Base-by-base conservation (phyloP, 1,140 invertebrate genomes). In the Procambarus virginalis region DNA sequence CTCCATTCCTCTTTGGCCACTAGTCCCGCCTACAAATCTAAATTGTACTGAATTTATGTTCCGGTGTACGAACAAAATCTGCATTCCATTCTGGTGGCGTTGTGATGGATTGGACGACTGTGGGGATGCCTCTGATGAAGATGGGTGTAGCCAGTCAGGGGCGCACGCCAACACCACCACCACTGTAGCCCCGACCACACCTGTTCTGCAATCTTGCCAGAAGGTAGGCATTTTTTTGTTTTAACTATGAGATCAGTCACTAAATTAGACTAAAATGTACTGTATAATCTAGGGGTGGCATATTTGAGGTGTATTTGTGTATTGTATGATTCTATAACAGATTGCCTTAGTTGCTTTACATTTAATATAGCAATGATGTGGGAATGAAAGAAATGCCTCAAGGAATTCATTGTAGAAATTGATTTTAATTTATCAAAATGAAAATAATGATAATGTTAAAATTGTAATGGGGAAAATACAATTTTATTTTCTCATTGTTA, bases 81-180 rank as follows among this genome's bases (percentile, higher is more conserved):
- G 95, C 92, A 95, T 95, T 60, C 93, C 93, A 34, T 92, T 94
- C 93, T 92, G 94, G 94, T 93, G 94, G 94, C 20, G 93, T 92
- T 91, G 92, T 93, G 93, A 95, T 94, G 91, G 94, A 92, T 79
- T 92, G 17, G 80, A 94, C 45, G 95, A 96, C 91, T 95, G 95
- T 93, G 91, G 92, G 4, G 94, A 95, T 93, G 92, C 86, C 0
- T 94, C 93, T 22, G 96, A 96, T 93, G 95, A 96, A 92, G 86
- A 93, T 22, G 94, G 94, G 89, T 96, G 96, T 49, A 4, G 12
- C 14, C 49, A 34, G 14, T 49, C 55, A 6, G 84, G 51, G 5
- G 6, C 46, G 2, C 70, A 46, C 22, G 45, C 22, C 51, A 68
- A 68, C 22, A 70, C 17, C 51, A 86, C 85, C 68, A 73, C 68